A percentile compares a stretch with the other conserved stretches of the same genome.
These are phyloP conservation scores for Lasioglossum villosulum DNA, from an alignment of 2,888 invertebrate genomes.

Conservation along the genomic window DNA sequence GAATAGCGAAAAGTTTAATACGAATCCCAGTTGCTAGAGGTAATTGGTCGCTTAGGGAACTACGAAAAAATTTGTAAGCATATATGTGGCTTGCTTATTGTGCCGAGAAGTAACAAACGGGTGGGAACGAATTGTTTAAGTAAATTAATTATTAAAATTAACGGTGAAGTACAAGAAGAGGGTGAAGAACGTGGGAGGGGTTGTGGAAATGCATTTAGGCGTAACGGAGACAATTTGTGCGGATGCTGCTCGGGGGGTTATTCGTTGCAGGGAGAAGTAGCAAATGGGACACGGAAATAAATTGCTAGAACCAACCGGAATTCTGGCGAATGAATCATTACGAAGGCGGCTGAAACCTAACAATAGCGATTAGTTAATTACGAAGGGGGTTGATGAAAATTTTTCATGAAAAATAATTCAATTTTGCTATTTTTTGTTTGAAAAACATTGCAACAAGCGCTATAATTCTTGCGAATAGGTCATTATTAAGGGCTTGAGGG, in stretches of 20 bases:
- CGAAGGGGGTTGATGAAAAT: background rate
- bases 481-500: background rate
- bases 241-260: background rate
- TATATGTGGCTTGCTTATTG: background rate
- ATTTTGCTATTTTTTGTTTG: background rate
- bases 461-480: background rate
- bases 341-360: background rate
- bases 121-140: background rate
- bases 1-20: background rate
- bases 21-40: background rate
- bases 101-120: background rate
- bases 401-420: background rate
- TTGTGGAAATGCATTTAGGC: background rate
- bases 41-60: background rate
- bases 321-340: background rate
- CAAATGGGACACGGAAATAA: background rate
- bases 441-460: background rate
- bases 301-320: background rate
- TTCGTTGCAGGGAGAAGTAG: conserved; percentile 1
- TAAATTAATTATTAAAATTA: conserved; percentile 6
- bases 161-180: background rate
- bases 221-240: conserved; percentile 6
- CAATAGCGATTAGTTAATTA: background rate
- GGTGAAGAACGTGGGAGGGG: background rate
- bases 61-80: background rate